Percentiles rank a stretch among this genome's conserved stretches.
These are phyloP conservation scores for Noctuana brunneofusca DNA, from an alignment of 2,888 invertebrate species.

Conservation along the genomic window DNA sequence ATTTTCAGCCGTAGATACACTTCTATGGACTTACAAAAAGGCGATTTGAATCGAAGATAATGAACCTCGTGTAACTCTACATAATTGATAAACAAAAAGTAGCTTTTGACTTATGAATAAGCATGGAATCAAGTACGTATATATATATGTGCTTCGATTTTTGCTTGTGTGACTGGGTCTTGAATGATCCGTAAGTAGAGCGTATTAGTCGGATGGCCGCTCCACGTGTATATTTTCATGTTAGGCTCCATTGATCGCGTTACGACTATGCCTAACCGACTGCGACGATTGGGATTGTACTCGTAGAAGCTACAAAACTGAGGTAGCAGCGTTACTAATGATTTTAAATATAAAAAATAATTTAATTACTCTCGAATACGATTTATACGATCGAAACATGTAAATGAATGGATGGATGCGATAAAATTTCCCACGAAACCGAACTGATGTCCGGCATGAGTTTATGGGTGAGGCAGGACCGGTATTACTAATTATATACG, in stretches of 20 bases:
- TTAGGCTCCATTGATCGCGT: constrained; percentile 63
- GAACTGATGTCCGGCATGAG: constrained; percentile 31
- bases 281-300: constrained; percentile 47
- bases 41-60: constrained; percentile 43
- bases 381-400: neutral
- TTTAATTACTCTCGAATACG: neutral
- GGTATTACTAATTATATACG: constrained; percentile 57
- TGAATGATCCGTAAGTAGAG: constrained; percentile 71
- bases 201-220: constrained; percentile 62
- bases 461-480: constrained; percentile 37
- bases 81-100: constrained; percentile 55
- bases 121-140: constrained; percentile 18
- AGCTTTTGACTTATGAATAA: constrained; percentile 25
- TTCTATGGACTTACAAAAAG: constrained; percentile 37
- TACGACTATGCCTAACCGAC: constrained; percentile 50
- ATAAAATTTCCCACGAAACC: constrained; percentile 39
- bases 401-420: constrained; percentile 8
- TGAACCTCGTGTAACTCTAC: constrained; percentile 40
- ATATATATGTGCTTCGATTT: constrained; percentile 34
- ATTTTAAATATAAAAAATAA: neutral
- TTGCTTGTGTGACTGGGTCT: constrained; percentile 52
- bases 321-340: neutral
- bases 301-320: constrained; percentile 13
- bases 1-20: constrained; percentile 68
- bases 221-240: constrained; percentile 54